Base-by-base conservation (phyloP, 2,888 invertebrate species). In the Chloroclystis v-ata region DNA sequence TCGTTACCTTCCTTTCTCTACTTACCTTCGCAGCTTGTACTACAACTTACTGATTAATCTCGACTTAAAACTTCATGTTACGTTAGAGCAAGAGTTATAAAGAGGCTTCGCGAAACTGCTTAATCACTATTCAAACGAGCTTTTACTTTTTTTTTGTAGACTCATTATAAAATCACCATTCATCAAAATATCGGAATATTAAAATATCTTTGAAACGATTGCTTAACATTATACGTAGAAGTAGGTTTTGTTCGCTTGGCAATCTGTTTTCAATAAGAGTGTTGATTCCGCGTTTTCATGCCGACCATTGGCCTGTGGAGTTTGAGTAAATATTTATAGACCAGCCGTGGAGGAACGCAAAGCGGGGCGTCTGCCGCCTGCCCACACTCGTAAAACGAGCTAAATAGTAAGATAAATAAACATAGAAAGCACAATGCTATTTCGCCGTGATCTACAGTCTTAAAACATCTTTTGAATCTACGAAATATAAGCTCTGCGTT, bases 301-400 rank as follows among this genome's bases (percentile, higher is more conserved):
- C 75, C 78, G 81, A 78, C 80, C 81, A 79, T 82, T 83, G 84
- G 82, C 78, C 78, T 78, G 80, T 72, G 76, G 78, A 81, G 82
- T 83, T 84, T 79, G 82, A 76, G 78, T 87, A 87, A 87, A 87
- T 86, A 87, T 87, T 87, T 87, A 87, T 85, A 86, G 85, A 78
- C 69, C 61, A 68, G 59, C 68, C 45, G 38, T 48, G 54, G 54
- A 51, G 44, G 59, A 33, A 56, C 46, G 49, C 37, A 56, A 54
- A 38, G 35, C 24, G 47, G 52, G 53, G 49, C 50, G 50, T 46
- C 50, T 39, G 50, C 46, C 39, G 42, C 26, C 42, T 46, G 35
- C 46, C 50, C 50, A 43, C 50, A 50, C 49, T 50, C 50, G 43
- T 50, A 39, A 50, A 50, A 49, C 37, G 38, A 45, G 49, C 50